Evolutionary conservation across 2,888 invertebrate species (phyloP).

Genomic region (Gerris lacustris): DNA sequence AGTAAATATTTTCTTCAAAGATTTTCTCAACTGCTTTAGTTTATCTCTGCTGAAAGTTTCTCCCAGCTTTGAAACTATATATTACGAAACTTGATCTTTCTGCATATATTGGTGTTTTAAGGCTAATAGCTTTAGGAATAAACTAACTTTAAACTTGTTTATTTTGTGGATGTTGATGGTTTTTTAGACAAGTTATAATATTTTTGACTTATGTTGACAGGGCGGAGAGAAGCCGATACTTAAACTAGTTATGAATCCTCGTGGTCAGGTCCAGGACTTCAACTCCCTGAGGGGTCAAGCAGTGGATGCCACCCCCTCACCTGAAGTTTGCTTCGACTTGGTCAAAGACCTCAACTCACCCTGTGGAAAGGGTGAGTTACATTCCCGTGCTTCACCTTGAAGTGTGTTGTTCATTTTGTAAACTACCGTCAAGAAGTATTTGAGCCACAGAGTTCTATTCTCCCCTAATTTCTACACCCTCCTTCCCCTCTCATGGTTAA

Average conservation of each 20-base stretch:
- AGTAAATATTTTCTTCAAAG: too few relatives aligned
- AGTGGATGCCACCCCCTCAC: slow-evolving; percentile 52
- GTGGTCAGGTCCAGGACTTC: slow-evolving; percentile 58
- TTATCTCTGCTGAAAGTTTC: too few relatives aligned
- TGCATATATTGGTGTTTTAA: too few relatives aligned
- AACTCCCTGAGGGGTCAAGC: slow-evolving; percentile 51
- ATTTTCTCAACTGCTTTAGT: too few relatives aligned
- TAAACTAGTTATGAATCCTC: slow-evolving; percentile 64
- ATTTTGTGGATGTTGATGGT: too few relatives aligned
- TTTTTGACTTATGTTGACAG: background rate
- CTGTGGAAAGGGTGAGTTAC: slow-evolving; percentile 54
- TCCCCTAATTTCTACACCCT: background rate
- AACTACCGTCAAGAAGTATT: background rate
- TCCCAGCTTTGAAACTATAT: too few relatives aligned
- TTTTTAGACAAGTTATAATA: too few relatives aligned
- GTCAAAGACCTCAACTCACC: slow-evolving; percentile 66
- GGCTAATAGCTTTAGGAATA: too few relatives aligned
- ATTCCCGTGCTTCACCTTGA: too few relatives aligned
- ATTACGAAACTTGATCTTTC: too few relatives aligned
- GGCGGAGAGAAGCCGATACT: slow-evolving; percentile 44
- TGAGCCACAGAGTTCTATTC: background rate
- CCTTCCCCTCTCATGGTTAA: background rate
- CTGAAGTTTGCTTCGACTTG: slow-evolving; percentile 61
- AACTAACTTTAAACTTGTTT: too few relatives aligned
- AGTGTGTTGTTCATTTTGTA: background rate